phyloP scores from a whole-genome alignment of 2,888 invertebrate genomes.

The Polydrusus cervinus region DNA sequence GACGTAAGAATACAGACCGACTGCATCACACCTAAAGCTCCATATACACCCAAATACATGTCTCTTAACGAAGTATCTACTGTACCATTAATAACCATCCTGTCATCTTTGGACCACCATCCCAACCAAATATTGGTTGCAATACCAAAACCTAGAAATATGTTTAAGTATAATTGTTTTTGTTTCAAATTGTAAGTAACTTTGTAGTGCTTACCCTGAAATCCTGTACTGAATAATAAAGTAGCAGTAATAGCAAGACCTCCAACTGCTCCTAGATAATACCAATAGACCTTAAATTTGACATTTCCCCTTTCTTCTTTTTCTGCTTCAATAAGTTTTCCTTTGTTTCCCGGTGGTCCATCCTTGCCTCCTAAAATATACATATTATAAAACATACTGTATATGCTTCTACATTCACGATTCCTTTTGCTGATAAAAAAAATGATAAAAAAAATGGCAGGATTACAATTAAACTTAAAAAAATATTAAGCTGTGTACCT shows the following conservation, averaged over 20 bases:
- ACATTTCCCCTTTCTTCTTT: constrained; percentile 71
- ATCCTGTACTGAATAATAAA: constrained; percentile 82
- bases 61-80: constrained; percentile 78
- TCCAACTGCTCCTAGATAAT: constrained; percentile 88
- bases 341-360: constrained; percentile 39
- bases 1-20: constrained; percentile 59
- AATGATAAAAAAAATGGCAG: no score
- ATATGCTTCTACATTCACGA: no score
- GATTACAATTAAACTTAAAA: background rate
- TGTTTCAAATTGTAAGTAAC: constrained; percentile 34
- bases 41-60: constrained; percentile 89
- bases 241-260: constrained; percentile 81
- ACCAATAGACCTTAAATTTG: constrained; percentile 87
- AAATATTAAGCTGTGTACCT: background rate
- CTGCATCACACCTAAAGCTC: constrained; percentile 88
- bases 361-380: constrained; percentile 28
- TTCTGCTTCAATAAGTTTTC: constrained; percentile 72
- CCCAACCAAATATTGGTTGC: constrained; percentile 90
- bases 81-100: constrained; percentile 73
- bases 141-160: constrained; percentile 79
- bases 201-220: constrained; percentile 73
- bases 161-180: background rate
- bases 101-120: constrained; percentile 77
- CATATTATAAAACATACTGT: background rate
- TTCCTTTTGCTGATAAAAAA: no score